phyloP scores from a whole-genome alignment of 1,140 invertebrate species.

The Cardiocondyla obscurior region DNA sequence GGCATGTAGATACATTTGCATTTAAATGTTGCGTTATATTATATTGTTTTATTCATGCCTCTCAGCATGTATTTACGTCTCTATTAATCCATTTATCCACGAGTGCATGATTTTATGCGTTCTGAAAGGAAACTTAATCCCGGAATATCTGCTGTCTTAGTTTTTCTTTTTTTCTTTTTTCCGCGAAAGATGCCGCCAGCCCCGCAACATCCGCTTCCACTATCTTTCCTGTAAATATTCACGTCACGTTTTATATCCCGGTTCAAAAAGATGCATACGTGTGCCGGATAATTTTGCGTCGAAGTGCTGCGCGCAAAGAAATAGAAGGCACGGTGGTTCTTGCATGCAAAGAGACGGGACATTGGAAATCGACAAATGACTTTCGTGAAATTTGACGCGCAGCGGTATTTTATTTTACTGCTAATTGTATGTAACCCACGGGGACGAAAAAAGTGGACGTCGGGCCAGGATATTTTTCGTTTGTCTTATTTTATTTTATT shows the following conservation, averaged over 20 bases:
- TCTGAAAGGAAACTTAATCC: not conserved
- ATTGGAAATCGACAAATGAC: not conserved
- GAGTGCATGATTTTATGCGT: not conserved
- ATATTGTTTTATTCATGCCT: not conserved
- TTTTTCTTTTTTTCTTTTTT: too few species aligned
- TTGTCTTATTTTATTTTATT: too few species aligned
- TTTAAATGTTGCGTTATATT: not conserved
- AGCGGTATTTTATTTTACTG: not conserved
- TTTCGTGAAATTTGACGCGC: slow-evolving; percentile 10
- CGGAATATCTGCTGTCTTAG: not conserved
- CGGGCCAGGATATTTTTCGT: not conserved
- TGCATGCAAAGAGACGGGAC: not conserved
- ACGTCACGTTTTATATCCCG: slow-evolving; percentile 33
- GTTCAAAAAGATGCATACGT: slow-evolving; percentile 48
- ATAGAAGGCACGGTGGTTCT: not conserved
- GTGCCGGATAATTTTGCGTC: slow-evolving; percentile 25
- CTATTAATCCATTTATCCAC: not conserved
- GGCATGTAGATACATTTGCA: too few species aligned
- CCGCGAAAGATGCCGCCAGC: not conserved
- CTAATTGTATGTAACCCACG: not conserved
- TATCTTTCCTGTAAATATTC: slow-evolving; percentile 25
- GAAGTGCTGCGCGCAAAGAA: not conserved
- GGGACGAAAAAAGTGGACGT: not conserved
- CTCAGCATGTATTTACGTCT: not conserved
- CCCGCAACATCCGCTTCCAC: not conserved